phyloP scores from a whole-genome alignment of 2,888 invertebrate genomes.

The Heteromurus nitidus region DNA sequence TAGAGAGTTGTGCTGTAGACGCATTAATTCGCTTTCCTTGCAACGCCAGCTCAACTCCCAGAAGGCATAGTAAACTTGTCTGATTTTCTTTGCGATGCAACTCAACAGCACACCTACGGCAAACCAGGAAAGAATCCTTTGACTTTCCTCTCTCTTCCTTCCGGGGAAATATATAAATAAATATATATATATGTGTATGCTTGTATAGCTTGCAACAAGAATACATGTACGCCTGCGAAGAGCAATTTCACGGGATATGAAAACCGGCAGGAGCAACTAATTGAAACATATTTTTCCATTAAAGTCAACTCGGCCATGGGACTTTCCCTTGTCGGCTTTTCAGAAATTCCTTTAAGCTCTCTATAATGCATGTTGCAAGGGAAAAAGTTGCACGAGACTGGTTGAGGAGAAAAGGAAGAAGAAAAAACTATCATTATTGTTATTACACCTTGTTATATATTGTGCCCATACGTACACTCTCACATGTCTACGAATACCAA shows the following conservation, averaged over 20 bases:
- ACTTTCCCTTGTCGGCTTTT: slow-evolving; percentile 54
- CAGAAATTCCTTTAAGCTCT: slow-evolving; percentile 28
- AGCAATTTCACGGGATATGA: slow-evolving; percentile 29
- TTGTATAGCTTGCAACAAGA: not conserved
- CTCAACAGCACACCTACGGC: not conserved
- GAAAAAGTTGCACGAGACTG: not conserved
- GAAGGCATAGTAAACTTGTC: no score
- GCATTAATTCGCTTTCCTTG: no score
- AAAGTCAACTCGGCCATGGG: slow-evolving; percentile 56
- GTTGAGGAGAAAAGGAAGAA: not conserved
- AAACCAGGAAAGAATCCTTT: not conserved
- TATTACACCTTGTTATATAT: not conserved
- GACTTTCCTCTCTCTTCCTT: not conserved
- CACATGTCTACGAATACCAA: not conserved
- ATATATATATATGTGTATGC: not conserved
- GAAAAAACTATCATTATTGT: not conserved
- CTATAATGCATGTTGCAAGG: not conserved
- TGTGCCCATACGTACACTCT: not conserved
- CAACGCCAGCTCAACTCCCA: no score
- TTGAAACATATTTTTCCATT: slow-evolving; percentile 69
- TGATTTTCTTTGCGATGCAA: no score
- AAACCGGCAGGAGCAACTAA: slow-evolving; percentile 51
- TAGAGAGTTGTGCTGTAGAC: no score
- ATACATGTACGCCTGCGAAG: not conserved
- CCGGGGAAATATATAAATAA: not conserved